phyloP scores from a whole-genome alignment of 2,113 vertebrate genomes.

The Lanius collurio region DNA sequence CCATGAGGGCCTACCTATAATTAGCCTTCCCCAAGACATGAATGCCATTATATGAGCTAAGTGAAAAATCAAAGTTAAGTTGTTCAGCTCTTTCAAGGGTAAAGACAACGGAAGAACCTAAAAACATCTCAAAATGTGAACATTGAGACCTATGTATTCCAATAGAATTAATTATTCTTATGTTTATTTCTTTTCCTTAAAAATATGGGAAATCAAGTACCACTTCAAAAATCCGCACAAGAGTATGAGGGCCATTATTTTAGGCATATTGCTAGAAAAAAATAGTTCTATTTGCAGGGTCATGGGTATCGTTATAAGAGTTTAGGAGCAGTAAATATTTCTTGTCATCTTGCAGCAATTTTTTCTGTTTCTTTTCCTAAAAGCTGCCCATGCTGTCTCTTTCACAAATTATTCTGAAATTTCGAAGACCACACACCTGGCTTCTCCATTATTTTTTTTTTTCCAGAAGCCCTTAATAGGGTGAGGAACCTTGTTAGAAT shows the following conservation, averaged over 20 bases:
- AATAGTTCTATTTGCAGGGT: not conserved
- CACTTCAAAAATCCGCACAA: not conserved
- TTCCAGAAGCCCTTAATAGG: slow-evolving; percentile 69
- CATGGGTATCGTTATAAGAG: not conserved
- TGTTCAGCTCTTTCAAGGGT: not conserved
- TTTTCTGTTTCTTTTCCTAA: slow-evolving; percentile 64
- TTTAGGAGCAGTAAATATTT: slow-evolving; percentile 62
- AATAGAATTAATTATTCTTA: not conserved
- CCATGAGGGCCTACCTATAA: not conserved
- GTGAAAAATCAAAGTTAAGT: not conserved
- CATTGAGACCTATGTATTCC: not conserved
- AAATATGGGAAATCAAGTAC: not conserved
- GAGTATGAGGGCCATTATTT: not conserved
- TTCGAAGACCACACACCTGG: slow-evolving; percentile 76
- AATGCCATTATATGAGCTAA: not conserved
- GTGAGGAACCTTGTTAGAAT: slow-evolving; percentile 14
- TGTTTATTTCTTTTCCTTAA: not conserved
- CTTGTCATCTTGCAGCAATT: slow-evolving; percentile 64
- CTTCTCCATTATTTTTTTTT: not conserved
- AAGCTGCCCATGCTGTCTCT: slow-evolving; percentile 56
- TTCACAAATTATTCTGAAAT: slow-evolving; percentile 68
- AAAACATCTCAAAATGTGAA: not conserved
- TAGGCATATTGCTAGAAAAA: not conserved
- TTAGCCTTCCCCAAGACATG: not conserved
- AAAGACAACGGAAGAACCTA: not conserved